These are phyloP conservation scores for Athalia cordata DNA, from an alignment of 2,888 invertebrate species.

Conservation along the genomic window DNA sequence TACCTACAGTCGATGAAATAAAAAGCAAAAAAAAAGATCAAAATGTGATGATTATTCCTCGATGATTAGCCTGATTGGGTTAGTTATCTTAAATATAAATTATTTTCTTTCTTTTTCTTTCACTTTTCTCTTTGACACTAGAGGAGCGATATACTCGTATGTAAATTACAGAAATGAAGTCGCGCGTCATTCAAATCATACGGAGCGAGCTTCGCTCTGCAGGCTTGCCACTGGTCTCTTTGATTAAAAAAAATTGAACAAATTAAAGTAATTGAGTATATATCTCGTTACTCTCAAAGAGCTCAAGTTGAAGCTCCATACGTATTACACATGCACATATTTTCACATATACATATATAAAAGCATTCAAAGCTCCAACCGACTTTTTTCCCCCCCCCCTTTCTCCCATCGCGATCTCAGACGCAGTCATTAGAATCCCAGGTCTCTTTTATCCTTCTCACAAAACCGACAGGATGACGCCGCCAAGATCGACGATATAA, in stretches of 20 bases:
- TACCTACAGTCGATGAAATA: neutral
- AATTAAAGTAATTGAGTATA: conserved; percentile 31
- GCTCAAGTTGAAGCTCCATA: neutral
- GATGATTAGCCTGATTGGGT: neutral
- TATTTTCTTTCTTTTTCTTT: neutral
- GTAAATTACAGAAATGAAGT: no score
- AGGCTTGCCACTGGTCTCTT: neutral
- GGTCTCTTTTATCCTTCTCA: no score
- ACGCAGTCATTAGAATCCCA: no score
- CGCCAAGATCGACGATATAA: no score
- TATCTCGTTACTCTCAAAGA: conserved; percentile 7
- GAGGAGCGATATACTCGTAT: no score
- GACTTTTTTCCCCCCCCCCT: no score
- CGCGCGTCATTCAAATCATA: neutral
- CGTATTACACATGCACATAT: neutral
- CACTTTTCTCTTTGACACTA: neutral
- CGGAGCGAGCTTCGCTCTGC: no score
- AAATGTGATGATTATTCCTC: neutral
- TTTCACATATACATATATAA: neutral
- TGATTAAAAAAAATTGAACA: conserved; percentile 14
- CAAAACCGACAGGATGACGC: no score
- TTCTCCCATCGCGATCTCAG: no score
- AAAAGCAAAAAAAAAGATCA: neutral
- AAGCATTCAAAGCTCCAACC: neutral
- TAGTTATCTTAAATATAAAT: no score